Percentiles rank a stretch among this genome's conserved stretches.
Conservation (phyloP, 1,140 invertebrate species). For the Apolygus lucorum region DNA sequence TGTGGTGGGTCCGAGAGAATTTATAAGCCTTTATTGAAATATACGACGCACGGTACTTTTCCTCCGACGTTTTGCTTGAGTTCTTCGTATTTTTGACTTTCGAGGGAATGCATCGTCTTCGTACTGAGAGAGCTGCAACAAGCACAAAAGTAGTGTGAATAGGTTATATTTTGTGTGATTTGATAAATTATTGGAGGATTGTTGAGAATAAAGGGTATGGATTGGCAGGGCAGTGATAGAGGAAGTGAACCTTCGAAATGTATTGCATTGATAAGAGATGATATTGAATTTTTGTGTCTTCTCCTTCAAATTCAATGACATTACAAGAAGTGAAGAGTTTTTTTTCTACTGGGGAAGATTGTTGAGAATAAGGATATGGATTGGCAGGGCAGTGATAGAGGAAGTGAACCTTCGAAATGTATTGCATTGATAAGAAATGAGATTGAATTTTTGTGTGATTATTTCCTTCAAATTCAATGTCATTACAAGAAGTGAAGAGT, state of each 20-base stretch:
- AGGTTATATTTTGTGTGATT: slow-evolving; percentile 6
- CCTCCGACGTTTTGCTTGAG: slow-evolving; percentile 50
- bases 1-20: slow-evolving; percentile 5
- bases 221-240: not conserved
- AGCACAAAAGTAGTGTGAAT: slow-evolving; percentile 34
- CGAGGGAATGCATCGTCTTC: slow-evolving; percentile 56
- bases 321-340: too few relatives aligned
- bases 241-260: not conserved
- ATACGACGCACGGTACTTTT: slow-evolving; percentile 56
- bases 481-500: too few relatives aligned
- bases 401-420: too few relatives aligned
- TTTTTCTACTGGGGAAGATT: too few relatives aligned
- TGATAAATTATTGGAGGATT: too few relatives aligned
- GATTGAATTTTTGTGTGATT: too few relatives aligned
- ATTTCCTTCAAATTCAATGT: too few relatives aligned
- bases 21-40: slow-evolving; percentile 77
- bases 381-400: too few relatives aligned
- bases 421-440: too few relatives aligned
- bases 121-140: slow-evolving; percentile 51
- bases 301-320: not conserved
- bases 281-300: not conserved
- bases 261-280: slow-evolving; percentile 4
- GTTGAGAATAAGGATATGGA: too few relatives aligned
- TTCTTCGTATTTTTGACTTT: slow-evolving; percentile 58
- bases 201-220: not conserved